Conservation (phyloP, 35 echinoderm and acorn worm genomes). For the Lytechinus variegatus region DNA sequence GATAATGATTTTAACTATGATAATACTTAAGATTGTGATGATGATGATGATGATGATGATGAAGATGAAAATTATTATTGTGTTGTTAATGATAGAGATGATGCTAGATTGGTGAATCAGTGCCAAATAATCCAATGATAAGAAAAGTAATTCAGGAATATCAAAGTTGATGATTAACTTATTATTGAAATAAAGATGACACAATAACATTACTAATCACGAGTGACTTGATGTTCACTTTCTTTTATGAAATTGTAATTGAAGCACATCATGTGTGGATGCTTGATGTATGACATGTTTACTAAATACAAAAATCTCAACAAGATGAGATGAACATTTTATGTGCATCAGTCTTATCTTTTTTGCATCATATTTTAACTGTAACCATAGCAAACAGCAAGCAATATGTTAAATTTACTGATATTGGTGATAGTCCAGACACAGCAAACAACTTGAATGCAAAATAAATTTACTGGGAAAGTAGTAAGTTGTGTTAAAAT, state of each 20-base stretch:
- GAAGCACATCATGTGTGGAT: not conserved
- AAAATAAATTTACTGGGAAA: too few species aligned
- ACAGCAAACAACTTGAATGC: too few species aligned
- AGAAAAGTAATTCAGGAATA: not conserved
- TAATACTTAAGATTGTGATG: not conserved
- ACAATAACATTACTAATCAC: not conserved
- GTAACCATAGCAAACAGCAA: too few species aligned
- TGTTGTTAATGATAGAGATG: not conserved
- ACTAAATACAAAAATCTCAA: too few species aligned
- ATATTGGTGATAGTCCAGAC: too few species aligned
- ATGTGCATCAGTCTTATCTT: too few species aligned
- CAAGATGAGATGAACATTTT: too few species aligned
- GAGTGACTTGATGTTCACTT: not conserved
- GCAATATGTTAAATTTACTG: too few species aligned
- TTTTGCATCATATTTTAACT: too few species aligned
- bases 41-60: too few species aligned
- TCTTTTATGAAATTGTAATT: not conserved
- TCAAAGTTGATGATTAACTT: too few species aligned
- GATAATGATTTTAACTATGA: not conserved
- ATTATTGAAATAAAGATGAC: not conserved
- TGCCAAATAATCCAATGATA: not conserved
- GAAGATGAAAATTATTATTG: not conserved
- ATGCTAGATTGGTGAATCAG: not conserved
- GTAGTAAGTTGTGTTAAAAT: too few species aligned
- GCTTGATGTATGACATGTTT: not conserved